These are phyloP conservation scores for Bombylius discolor DNA, from an alignment of 2,888 invertebrate species.

Conservation along the genomic window DNA sequence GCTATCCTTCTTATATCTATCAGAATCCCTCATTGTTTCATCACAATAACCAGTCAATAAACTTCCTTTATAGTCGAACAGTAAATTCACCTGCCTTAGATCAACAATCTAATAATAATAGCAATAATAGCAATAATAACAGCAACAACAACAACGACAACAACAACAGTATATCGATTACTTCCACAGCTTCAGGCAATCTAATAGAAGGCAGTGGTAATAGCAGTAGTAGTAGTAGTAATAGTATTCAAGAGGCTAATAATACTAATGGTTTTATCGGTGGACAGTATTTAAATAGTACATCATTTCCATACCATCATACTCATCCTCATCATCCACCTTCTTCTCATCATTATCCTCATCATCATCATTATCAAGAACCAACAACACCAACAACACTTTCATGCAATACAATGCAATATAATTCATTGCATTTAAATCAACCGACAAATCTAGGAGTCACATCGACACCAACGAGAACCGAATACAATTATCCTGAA, in stretches of 20 bases:
- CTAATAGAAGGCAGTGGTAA: too few species aligned
- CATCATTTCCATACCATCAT: too few species aligned
- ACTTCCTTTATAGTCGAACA: conserved; percentile 5
- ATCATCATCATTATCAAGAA: conserved; percentile 17
- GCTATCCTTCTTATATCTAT: conserved; percentile 7
- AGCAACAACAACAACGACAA: neutral
- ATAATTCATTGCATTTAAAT: neutral
- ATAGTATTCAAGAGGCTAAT: too few species aligned
- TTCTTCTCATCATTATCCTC: too few species aligned
- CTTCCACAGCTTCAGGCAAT: too few species aligned
- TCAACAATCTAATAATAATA: neutral
- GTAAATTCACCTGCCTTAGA: neutral
- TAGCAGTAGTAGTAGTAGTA: too few species aligned
- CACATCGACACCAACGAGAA: conserved; percentile 18
- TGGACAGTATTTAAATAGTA: too few species aligned
- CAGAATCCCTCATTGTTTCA: conserved; percentile 6
- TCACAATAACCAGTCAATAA: conserved; percentile 7
- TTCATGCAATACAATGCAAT: neutral
- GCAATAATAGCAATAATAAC: neutral
- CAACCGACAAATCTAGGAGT: conserved; percentile 7
- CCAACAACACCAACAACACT: conserved; percentile 11
- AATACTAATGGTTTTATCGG: too few species aligned
- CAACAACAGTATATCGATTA: neutral
- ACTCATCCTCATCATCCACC: conserved; percentile 3
- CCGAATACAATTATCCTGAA: conserved; percentile 15